Conservation (phyloP, 1,140 invertebrate species). For the Drosophila triauraria region DNA sequence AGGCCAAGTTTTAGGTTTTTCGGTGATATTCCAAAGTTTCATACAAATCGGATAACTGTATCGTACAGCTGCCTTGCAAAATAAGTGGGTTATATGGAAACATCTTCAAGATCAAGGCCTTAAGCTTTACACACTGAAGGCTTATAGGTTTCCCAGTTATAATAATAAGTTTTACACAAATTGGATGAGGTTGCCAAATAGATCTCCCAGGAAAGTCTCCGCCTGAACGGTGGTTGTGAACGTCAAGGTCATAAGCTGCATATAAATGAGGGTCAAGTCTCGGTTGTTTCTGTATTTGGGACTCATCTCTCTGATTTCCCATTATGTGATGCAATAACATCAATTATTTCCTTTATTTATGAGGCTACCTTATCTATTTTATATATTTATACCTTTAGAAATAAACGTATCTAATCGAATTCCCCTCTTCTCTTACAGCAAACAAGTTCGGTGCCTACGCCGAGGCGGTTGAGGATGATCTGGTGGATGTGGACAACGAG, state of each 20-base stretch:
- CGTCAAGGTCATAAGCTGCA: neutral
- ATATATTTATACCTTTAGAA: neutral
- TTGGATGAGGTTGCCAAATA: neutral
- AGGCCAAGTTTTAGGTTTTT: neutral
- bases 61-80: neutral
- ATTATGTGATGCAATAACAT: neutral
- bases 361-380: neutral
- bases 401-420: neutral
- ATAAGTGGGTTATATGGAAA: neutral
- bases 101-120: neutral
- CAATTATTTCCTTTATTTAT: neutral
- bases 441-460: conserved; percentile 88
- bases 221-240: neutral
- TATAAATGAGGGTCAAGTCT: neutral
- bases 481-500: conserved; percentile 90
- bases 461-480: conserved; percentile 91
- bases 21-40: neutral
- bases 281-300: neutral
- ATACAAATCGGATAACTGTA: neutral
- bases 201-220: neutral
- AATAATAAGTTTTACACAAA: neutral
- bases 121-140: too few relatives aligned
- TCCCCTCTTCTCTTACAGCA: conserved; percentile 84
- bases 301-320: too few relatives aligned
- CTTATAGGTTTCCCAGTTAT: neutral